A percentile compares a stretch with the other conserved stretches of the same genome.
Conservation (phyloP, 2,113 vertebrate genomes). For the Acinonyx jubatus region DNA sequence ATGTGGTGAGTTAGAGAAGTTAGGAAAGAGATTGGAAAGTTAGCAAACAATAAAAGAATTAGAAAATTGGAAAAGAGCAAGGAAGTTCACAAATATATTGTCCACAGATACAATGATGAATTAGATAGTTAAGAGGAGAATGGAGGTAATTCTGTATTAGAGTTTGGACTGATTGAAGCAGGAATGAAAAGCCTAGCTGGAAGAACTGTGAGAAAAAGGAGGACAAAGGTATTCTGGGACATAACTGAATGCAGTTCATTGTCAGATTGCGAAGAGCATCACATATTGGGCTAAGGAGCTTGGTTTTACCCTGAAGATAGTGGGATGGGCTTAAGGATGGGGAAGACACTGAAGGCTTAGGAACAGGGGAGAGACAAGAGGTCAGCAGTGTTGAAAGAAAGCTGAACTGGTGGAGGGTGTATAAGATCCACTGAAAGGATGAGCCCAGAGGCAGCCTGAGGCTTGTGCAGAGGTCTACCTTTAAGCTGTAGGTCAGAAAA, state of each 20-base stretch:
- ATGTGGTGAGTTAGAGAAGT: neutral
- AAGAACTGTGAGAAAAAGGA: neutral
- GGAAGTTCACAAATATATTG: neutral
- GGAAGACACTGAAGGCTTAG: neutral
- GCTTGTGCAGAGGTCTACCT: neutral
- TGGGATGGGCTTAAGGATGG: neutral
- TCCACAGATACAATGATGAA: neutral
- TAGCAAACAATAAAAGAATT: neutral
- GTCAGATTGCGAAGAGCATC: neutral
- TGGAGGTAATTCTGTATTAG: neutral
- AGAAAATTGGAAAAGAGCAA: constrained; percentile 31
- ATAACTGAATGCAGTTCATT: neutral
- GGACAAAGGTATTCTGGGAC: neutral
- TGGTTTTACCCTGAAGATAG: neutral
- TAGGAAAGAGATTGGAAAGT: neutral
- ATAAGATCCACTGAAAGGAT: neutral
- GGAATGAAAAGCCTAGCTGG: neutral
- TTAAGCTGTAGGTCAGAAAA: neutral
- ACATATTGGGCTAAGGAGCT: neutral
- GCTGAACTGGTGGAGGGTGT: neutral
- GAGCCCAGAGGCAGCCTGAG: neutral
- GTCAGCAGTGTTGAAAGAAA: neutral
- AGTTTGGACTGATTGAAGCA: neutral
- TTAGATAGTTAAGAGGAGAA: neutral
- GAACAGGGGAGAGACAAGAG: neutral